Conservation (phyloP, 2,888 invertebrate genomes). For the Drosophila helvetica region DNA sequence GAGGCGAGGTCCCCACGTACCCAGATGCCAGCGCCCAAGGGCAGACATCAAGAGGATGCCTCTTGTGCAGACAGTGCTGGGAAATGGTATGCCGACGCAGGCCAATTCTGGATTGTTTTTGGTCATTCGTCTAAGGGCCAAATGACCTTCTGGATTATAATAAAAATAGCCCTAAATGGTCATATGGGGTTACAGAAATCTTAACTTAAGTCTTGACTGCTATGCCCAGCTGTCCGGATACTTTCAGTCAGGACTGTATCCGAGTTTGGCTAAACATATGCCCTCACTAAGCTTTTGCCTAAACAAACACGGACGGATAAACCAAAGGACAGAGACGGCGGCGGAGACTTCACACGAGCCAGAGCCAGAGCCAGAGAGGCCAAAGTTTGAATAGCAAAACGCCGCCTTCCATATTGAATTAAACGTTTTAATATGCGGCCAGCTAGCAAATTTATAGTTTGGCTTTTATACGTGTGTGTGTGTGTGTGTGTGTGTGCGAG, state of each 20-base stretch:
- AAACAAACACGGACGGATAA: conserved; percentile 68
- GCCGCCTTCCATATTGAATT: conserved; percentile 77
- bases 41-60: conserved; percentile 31
- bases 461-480: conserved; percentile 49
- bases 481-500: conserved; percentile 1
- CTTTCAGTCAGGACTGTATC: conserved; percentile 15
- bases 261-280: conserved; percentile 55
- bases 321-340: conserved; percentile 11
- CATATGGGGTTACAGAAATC: neutral
- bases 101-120: neutral
- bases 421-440: conserved; percentile 77
- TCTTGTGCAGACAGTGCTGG: conserved; percentile 28
- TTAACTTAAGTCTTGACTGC: too few relatives aligned
- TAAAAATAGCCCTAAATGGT: neutral
- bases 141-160: neutral
- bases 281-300: conserved; percentile 66
- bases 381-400: conserved; percentile 73
- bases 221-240: conserved; percentile 2
- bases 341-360: conserved; percentile 19
- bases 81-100: neutral
- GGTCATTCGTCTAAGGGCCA: too few relatives aligned
- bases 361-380: conserved; percentile 16
- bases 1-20: conserved; percentile 36
- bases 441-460: conserved; percentile 78
- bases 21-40: conserved; percentile 27